Conservation (phyloP, 1,140 invertebrate genomes). For the Achroia grisella region DNA sequence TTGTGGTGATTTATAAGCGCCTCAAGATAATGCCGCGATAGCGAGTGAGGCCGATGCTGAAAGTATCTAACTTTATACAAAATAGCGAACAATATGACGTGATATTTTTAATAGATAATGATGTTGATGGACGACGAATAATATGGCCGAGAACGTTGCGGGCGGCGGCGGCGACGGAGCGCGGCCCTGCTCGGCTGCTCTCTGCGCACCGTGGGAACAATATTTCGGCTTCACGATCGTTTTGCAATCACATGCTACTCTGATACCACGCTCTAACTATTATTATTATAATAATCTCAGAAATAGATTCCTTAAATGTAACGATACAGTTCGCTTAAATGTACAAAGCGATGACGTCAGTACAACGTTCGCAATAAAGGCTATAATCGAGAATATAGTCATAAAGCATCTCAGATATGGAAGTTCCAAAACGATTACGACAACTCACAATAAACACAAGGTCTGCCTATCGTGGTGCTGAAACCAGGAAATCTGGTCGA, state of each 20-base stretch:
- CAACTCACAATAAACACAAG: slow-evolving; percentile 12
- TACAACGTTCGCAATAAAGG: neutral
- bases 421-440: slow-evolving; percentile 11
- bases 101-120: slow-evolving; percentile 72
- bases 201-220: slow-evolving; percentile 59
- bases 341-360: neutral
- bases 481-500: slow-evolving; percentile 25
- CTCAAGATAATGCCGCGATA: slow-evolving; percentile 55
- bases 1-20: slow-evolving; percentile 59
- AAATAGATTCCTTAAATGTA: slow-evolving; percentile 2
- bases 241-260: slow-evolving; percentile 51
- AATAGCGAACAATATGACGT: slow-evolving; percentile 68
- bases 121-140: slow-evolving; percentile 61
- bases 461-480: slow-evolving; percentile 21
- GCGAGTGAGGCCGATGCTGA: slow-evolving; percentile 31
- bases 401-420: too few species aligned
- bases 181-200: slow-evolving; percentile 25
- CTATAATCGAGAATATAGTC: neutral
- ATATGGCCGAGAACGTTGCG: slow-evolving; percentile 1
- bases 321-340: neutral
- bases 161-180: slow-evolving; percentile 59
- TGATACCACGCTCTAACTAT: slow-evolving; percentile 30
- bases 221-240: slow-evolving; percentile 44
- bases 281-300: slow-evolving; percentile 21
- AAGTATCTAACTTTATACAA: slow-evolving; percentile 62